Percentiles rank a stretch among this genome's conserved stretches.
Evolutionary conservation across 2,888 invertebrate genomes (phyloP).

Genomic region (Axea sp.): DNA sequence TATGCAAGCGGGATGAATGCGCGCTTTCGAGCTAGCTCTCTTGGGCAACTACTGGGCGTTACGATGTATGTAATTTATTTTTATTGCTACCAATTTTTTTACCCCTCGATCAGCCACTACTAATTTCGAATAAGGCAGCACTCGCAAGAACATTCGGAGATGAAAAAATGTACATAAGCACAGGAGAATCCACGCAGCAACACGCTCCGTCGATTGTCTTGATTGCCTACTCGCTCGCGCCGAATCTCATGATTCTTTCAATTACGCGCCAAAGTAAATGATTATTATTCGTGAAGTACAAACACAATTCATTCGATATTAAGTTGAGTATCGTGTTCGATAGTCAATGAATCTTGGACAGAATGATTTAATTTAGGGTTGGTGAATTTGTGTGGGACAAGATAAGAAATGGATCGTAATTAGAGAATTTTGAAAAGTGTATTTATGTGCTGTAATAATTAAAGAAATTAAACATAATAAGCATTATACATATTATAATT

Average conservation of each 20-base stretch:
- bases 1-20: slow-evolving; percentile 78
- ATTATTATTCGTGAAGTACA: slow-evolving; percentile 40
- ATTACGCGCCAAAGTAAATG: slow-evolving; percentile 51
- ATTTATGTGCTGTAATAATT: too few relatives aligned
- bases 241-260: slow-evolving; percentile 59
- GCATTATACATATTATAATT: too few relatives aligned
- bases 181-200: slow-evolving; percentile 41
- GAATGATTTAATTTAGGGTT: slow-evolving; percentile 23
- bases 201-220: slow-evolving; percentile 61
- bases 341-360: slow-evolving; percentile 25
- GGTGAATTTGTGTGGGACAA: neutral
- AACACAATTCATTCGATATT: slow-evolving; percentile 37
- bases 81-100: slow-evolving; percentile 79
- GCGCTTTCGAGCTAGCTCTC: slow-evolving; percentile 69
- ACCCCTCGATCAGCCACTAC: slow-evolving; percentile 77
- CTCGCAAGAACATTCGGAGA: slow-evolving; percentile 41
- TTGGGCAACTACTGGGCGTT: slow-evolving; percentile 75
- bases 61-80: slow-evolving; percentile 80
- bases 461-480: too few relatives aligned
- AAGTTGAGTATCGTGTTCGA: slow-evolving; percentile 9
- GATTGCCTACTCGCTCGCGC: slow-evolving; percentile 56
- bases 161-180: slow-evolving; percentile 31
- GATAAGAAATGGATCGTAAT: too few relatives aligned
- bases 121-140: slow-evolving; percentile 73
- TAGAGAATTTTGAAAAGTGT: too few relatives aligned